phyloP scores from a whole-genome alignment of 2,113 vertebrate genomes.

The Urocitellus parryii region DNA sequence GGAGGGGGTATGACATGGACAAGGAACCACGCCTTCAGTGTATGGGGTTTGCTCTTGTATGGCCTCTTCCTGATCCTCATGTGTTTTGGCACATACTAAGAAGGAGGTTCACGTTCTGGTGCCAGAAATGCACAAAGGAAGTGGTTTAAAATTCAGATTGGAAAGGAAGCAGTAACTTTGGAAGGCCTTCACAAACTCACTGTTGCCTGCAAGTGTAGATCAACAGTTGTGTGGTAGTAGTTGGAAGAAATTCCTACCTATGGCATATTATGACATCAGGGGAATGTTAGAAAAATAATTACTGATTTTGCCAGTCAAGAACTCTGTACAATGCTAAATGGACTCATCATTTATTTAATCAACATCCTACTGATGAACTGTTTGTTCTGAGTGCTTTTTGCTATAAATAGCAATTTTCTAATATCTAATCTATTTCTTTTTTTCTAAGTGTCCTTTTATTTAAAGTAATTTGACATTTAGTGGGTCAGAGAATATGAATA shows the following conservation, averaged over 20 bases:
- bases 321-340: background rate
- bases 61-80: background rate
- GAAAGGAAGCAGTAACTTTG: background rate
- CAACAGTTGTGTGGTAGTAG: background rate
- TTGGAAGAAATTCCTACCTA: background rate
- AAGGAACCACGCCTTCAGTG: background rate
- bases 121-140: background rate
- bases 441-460: background rate
- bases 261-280: background rate
- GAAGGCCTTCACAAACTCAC: background rate
- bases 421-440: background rate
- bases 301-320: background rate
- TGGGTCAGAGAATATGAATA: background rate
- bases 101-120: background rate
- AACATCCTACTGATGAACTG: background rate
- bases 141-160: background rate
- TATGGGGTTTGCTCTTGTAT: background rate
- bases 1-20: background rate
- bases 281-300: background rate
- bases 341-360: slow-evolving; percentile 40
- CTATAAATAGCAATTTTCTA: slow-evolving; percentile 20
- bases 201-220: background rate
- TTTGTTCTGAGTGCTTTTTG: slow-evolving; percentile 22
- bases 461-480: background rate
- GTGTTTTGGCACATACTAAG: background rate